A percentile compares a stretch with the other conserved stretches of the same genome.
phyloP scores from a whole-genome alignment of 2,797 vertebrate species.

The Vireo griseus region DNA sequence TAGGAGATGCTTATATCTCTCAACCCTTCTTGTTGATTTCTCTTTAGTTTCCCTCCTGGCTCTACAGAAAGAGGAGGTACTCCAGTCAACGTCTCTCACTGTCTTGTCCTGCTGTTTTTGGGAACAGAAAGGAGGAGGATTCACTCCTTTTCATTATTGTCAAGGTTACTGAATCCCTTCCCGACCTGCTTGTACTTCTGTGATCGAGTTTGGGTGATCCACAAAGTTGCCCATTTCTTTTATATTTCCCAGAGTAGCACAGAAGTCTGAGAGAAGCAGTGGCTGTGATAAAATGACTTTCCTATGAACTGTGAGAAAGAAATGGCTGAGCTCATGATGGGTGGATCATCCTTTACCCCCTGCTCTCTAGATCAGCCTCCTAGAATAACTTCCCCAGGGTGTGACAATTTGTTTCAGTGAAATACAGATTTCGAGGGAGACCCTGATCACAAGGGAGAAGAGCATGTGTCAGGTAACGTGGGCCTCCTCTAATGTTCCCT shows the following conservation, averaged over 20 bases:
- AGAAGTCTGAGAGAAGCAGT: neutral
- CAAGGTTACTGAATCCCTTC: neutral
- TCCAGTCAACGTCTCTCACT: neutral
- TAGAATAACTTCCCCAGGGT: neutral
- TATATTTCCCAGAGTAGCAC: neutral
- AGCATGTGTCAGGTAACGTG: neutral
- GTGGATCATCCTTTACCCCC: neutral
- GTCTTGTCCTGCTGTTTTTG: neutral
- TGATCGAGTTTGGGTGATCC: neutral
- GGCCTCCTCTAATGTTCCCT: neutral
- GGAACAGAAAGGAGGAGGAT: neutral
- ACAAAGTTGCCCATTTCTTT: neutral
- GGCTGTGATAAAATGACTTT: neutral
- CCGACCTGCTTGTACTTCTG: neutral
- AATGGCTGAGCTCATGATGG: neutral
- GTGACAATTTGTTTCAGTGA: neutral
- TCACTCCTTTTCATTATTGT: neutral
- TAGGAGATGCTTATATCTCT: accelerated
- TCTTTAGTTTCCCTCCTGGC: neutral
- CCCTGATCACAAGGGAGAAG: neutral
- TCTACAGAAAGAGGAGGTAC: neutral
- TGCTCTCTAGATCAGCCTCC: neutral
- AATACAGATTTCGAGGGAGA: neutral
- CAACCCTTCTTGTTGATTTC: neutral
- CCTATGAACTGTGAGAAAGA: neutral